Percentiles rank a stretch among this genome's conserved stretches.
phyloP scores from a whole-genome alignment of 2,113 vertebrate species.

The Oryctolagus cuniculus region mOryCun1.1 NC_091440.1:63580501-63581000 shows the following conservation, averaged over 20 bases:
- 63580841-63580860: not conserved
- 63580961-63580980: not conserved
- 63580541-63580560: not conserved
- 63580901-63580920: constrained; percentile 3
- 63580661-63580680: not conserved
- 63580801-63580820: not conserved
- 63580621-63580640: not conserved
- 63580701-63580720: not conserved
- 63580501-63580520: not conserved
- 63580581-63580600: not conserved
- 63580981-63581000: not conserved
- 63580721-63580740: not conserved
- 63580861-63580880: not conserved
- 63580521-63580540: not conserved
- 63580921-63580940: constrained; percentile 45
- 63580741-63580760: not conserved
- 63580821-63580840: not conserved
- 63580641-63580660: not conserved
- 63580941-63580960: not conserved
- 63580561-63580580: not conserved
- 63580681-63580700: not conserved
- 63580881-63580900: not conserved
- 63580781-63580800: not conserved
- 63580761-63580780: not conserved
- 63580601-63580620: not conserved